Evolutionary conservation across 2,797 vertebrate genomes (phyloP).

Genomic region (Microchirus variegatus): DNA sequence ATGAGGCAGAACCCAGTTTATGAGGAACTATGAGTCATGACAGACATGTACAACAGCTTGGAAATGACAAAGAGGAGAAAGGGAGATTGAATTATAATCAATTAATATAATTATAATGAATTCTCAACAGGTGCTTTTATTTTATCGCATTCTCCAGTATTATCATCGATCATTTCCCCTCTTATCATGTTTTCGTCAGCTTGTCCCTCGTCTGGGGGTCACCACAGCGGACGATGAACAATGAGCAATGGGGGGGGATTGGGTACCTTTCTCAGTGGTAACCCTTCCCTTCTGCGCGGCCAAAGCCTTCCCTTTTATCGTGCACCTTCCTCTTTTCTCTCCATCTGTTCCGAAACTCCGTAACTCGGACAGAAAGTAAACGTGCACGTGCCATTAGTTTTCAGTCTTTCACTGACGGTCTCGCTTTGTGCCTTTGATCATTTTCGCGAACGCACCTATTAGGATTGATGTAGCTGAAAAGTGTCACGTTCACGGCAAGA

Average conservation of each 20-base stretch:
- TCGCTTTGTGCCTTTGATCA: background rate
- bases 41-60: background rate
- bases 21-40: background rate
- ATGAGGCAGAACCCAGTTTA: too few species aligned
- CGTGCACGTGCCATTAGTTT: background rate
- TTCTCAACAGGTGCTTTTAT: conserved; percentile 56
- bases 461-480: background rate
- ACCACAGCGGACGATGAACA: too few species aligned
- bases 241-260: too few species aligned
- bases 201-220: too few species aligned
- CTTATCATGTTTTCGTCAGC: conserved; percentile 4
- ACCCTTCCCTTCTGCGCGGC: too few species aligned
- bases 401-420: background rate
- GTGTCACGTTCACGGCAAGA: background rate
- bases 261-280: too few species aligned
- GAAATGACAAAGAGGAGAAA: conserved; percentile 25
- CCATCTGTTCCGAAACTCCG: conserved; percentile 18
- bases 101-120: conserved; percentile 11
- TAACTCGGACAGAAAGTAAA: background rate
- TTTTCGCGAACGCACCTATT: background rate
- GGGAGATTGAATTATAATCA: conserved; percentile 43
- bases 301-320: conserved; percentile 11
- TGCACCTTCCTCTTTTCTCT: conserved; percentile 5
- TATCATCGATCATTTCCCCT: conserved; percentile 51
- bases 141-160: conserved; percentile 64